Base-by-base conservation (phyloP, 1,140 invertebrate species). In the Ylistrum balloti region DNA sequence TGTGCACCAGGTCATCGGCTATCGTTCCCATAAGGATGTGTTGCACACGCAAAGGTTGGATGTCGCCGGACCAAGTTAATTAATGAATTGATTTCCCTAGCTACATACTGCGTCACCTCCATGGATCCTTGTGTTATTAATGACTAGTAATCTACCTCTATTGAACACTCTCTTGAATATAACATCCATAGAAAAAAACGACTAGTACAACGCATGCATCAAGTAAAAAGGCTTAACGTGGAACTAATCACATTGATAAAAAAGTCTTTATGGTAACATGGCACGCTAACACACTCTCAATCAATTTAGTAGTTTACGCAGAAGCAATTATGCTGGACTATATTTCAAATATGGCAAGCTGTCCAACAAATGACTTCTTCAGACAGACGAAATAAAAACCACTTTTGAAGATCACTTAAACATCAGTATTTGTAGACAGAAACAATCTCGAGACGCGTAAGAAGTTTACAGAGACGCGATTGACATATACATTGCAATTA, bases 261-360 rank as follows among this genome's bases (percentile, higher is more conserved):
- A 5, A n/a, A n/a, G 28, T 7, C n/a, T n/a, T 17, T n/a, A 74
- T 74, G n/a, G n/a, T 5, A 74, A n/a, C 56, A 74, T 28, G 13
- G n/a, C 56, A 74, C n/a, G 56, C 22, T 9, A n/a, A 28, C 22
- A 28, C 56, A 7, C n/a, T 74, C 56, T 74, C 56, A 74, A 74
- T 74, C 56, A 74, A 74, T 28, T n/a, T 74, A 74, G n/a, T 74
- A 74, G n/a, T n/a, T 74, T 17, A 74, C n/a, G 56, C n/a, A 28
- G 22, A 28, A 74, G 17, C 17, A 74, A 74, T 28, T 74, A 17
- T 74, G 56, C 22, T 74, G 9, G n/a, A n/a, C 28, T 28, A 74
- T 74, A 74, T 74, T 22, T 74, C 56, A 74, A n/a, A 74, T 74
- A 74, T 74, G 15, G 56, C 56, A 28, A 38, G 56, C n/a, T 74